A percentile compares a stretch with the other conserved stretches of the same genome.
Evolutionary conservation across 2,888 invertebrate genomes (phyloP).

Genomic region (Morpho helenor): DNA sequence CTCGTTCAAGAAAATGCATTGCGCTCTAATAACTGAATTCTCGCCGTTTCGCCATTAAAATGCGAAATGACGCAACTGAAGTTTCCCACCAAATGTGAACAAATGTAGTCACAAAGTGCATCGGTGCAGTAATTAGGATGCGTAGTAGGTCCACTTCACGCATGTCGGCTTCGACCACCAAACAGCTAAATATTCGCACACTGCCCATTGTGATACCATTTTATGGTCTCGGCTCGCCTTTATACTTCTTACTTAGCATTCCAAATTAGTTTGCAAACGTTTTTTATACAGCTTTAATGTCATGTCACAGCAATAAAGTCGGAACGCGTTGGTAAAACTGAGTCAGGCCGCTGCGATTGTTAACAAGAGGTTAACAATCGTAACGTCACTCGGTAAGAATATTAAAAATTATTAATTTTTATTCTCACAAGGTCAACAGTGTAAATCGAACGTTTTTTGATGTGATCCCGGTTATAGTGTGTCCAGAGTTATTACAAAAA

Average conservation of each 20-base stretch:
- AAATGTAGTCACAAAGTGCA: conserved; percentile 48
- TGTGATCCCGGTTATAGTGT: too few species aligned
- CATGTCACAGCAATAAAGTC: conserved; percentile 66
- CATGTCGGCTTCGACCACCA: conserved; percentile 62
- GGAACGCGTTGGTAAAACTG: conserved; percentile 36
- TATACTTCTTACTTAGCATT: conserved; percentile 71
- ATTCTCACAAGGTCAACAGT: too few species aligned
- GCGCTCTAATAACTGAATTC: conserved; percentile 1
- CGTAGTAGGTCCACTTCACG: conserved; percentile 48
- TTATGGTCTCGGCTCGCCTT: conserved; percentile 74
- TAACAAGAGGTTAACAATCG: conserved; percentile 28
- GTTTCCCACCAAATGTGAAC: conserved; percentile 57
- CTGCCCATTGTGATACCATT: conserved; percentile 72
- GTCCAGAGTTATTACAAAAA: too few species aligned
- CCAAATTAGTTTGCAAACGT: conserved; percentile 66
- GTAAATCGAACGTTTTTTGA: too few species aligned
- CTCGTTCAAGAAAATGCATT: too few species aligned
- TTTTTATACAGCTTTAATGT: conserved; percentile 73
- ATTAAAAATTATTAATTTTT: conserved; percentile 9
- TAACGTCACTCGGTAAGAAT: conserved; percentile 24
- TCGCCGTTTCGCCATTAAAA: conserved; percentile 20
- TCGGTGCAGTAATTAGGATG: conserved; percentile 69
- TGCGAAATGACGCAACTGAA: conserved; percentile 23
- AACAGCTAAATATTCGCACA: conserved; percentile 74
- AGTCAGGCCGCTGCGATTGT: conserved; percentile 35